phyloP scores from a whole-genome alignment of 1,140 invertebrate species.

The Argopecten irradians region DNA sequence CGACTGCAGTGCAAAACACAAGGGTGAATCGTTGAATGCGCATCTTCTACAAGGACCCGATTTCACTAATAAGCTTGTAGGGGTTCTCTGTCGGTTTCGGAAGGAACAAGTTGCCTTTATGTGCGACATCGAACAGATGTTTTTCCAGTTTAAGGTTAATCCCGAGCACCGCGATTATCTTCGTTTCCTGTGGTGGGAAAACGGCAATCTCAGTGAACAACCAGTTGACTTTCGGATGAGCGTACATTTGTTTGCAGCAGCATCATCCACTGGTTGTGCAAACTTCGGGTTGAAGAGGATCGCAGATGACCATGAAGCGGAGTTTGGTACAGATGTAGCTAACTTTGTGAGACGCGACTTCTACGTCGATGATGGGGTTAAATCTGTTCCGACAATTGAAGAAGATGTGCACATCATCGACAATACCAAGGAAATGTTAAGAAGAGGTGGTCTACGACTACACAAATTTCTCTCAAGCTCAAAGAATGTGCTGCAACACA shows the following conservation, averaged over 20 bases:
- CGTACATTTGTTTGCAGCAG: constrained; percentile 52
- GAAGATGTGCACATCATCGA: constrained; percentile 52
- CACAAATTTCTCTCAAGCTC: constrained; percentile 60
- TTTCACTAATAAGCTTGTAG: constrained; percentile 54
- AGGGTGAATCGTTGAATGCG: constrained; percentile 60
- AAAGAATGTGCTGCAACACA: constrained; percentile 49
- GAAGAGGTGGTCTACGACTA: constrained; percentile 50
- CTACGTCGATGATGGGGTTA: constrained; percentile 64
- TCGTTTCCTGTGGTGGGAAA: constrained; percentile 57
- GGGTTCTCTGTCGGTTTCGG: constrained; percentile 66
- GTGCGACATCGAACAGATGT: constrained; percentile 67
- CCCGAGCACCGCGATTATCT: constrained; percentile 47
- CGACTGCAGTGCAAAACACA: constrained; percentile 58
- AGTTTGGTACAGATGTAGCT: constrained; percentile 33
- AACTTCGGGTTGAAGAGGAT: constrained; percentile 55
- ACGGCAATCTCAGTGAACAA: constrained; percentile 27
- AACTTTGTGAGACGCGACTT: constrained; percentile 52
- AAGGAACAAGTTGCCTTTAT: constrained; percentile 55
- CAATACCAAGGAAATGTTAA: constrained; percentile 40
- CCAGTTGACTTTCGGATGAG: constrained; percentile 48
- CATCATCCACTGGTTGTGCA: constrained; percentile 53
- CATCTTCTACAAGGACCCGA: constrained; percentile 61
- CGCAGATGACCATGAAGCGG: constrained; percentile 45
- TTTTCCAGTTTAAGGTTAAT: constrained; percentile 55
- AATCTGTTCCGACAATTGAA: constrained; percentile 36